Base-by-base conservation (phyloP, 2,888 invertebrate species). In the Allacma fusca region DNA sequence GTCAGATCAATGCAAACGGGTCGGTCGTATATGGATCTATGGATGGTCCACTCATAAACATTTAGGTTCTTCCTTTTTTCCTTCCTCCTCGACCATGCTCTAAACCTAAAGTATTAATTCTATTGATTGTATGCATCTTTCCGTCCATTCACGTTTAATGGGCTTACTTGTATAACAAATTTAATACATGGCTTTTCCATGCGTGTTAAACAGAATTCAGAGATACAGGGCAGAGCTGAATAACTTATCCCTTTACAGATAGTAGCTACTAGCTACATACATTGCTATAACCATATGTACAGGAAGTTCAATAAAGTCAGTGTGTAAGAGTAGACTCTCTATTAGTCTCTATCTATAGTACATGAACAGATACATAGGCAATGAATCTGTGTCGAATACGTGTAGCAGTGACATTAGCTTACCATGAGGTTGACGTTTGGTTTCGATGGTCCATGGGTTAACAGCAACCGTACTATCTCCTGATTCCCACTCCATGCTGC, bases 401-500 rank as follows among this genome's bases (percentile, higher is more conserved):
- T 43, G 21, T 40, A 29, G 2, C 28, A 65, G 26, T 19, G 13
- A 40, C n/a, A n/a, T n/a, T 40, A 40, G 72, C 91, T 90, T 87
- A 95, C 94, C 91, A 92, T 90, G 86, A 93, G 91, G 88, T 96
- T 94, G 85, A 95, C 92, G 87, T 93, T 93, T 85, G 94, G 93
- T 78, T 93, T 91, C 16, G 93, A 92, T 81, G 93, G 93, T 78
- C 93, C 92, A 87, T 93, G 92, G 64, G 91, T 92, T 77, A 97
- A 90, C 80, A 97, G 90, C 87, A 95, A 89, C 82, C 91, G 90
- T 80, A 97, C 96, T 83, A 97, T 94, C 81, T 95, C 94, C 62
- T 92, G 91, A 87, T 96, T 93, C 23, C 97, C 97, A 75, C 94
- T 94, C 96, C 96, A 97, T 72, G 97, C 94, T 74, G 97, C 97